Conservation (phyloP, 2,113 vertebrate species). For the Cettia cetti region DNA sequence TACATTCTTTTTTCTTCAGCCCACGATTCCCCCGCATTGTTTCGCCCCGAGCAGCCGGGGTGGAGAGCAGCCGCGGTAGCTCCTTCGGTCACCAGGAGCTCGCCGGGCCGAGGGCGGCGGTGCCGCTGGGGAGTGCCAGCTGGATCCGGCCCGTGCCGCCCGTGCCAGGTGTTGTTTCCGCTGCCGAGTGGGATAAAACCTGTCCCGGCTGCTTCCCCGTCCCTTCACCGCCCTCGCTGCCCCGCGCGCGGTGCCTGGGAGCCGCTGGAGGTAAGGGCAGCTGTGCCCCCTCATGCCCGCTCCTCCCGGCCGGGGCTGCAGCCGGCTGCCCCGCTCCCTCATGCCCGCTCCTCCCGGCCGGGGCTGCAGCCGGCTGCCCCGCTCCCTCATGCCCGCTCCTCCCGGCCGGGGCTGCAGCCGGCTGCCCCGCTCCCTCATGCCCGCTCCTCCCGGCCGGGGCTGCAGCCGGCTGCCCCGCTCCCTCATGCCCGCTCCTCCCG, state of each 20-base stretch:
- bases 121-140: fast-evolving
- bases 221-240: fast-evolving
- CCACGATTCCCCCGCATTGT: fast-evolving
- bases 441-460: not conserved
- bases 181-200: not conserved
- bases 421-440: too few species aligned
- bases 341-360: not conserved
- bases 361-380: too few species aligned
- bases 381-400: not conserved
- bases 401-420: too few species aligned
- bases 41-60: fast-evolving
- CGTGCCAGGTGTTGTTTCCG: not conserved
- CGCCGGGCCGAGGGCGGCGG: fast-evolving
- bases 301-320: not conserved
- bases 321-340: not conserved
- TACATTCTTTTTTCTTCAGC: fast-evolving
- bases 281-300: fast-evolving
- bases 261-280: not conserved
- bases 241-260: not conserved
- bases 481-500: not conserved
- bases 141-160: not conserved
- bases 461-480: too few species aligned
- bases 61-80: fast-evolving
- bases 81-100: fast-evolving
- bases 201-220: fast-evolving